Evolutionary conservation across 1,140 invertebrate species (phyloP), one percentile per base, ranked within the genome.

Genomic region (Battus philenor): DNA sequence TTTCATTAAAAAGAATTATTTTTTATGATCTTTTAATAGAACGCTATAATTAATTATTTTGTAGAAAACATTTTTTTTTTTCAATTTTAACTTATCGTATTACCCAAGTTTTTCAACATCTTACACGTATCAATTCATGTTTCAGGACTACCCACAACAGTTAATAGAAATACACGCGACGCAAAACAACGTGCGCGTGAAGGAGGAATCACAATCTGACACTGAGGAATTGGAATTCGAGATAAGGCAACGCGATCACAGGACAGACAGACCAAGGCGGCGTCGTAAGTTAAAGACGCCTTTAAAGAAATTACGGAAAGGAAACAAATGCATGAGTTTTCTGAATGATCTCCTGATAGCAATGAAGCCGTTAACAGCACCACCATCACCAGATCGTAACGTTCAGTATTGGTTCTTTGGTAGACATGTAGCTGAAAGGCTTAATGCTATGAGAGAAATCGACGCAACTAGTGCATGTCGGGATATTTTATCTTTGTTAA

Each of bases 361-460:
- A 4, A 68, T 83, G 67, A 52, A 57, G 11, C 77, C 79, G 5
- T 36, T 82, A 18, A 26, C 46, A 3, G 32, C 34, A 15, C 26
- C 27, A 12, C 36, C 15, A 22, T 15, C 36, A 0, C 2, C 16
- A 1, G 50, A 62, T 11, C 24, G 45, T n/a, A 49, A 30, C 29
- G 18, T 63, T 43, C 59, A 39, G 16, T 83, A 72, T 31, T 77
- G 75, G 71, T 79, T 74, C 17, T 79, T 83, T 24, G 71, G 77
- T 0, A 66, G 54, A 29, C 75, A 81, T 56, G 62, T 83, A 0
- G 62, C 65, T 0, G 77, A 79, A 34, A 52, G 64, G 39, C 46
- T 83, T 2, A 79, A 76, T 52, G 45, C 47, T 18, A 81, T 83
- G 79, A 71, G 65, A 27, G 47, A 56, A 15, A 31, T 60, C 3